phyloP scores from a whole-genome alignment of 1,140 invertebrate genomes.

The Micrasema longulum region DNA sequence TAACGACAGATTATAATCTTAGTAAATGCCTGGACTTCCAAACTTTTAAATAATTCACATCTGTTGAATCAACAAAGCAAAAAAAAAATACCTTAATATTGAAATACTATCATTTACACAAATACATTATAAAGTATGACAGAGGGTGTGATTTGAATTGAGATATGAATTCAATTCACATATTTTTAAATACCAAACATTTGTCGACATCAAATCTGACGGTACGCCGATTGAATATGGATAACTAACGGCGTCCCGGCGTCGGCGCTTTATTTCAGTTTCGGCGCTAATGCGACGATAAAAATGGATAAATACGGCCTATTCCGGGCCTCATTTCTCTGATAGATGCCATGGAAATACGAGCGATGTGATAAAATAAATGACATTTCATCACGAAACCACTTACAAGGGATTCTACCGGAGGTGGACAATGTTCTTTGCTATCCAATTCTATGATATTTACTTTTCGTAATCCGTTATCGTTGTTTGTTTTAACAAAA shows the following conservation, averaged over 20 bases:
- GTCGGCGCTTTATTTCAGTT: slow-evolving; percentile 29
- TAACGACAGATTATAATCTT: too few species aligned
- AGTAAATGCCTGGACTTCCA: too few species aligned
- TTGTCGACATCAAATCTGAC: slow-evolving; percentile 15
- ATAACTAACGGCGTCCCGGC: slow-evolving; percentile 10
- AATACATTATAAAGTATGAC: too few species aligned
- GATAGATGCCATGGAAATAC: slow-evolving; percentile 20
- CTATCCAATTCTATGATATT: too few species aligned
- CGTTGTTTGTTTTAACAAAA: background rate
- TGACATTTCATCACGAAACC: slow-evolving; percentile 15
- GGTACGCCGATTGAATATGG: slow-evolving; percentile 18
- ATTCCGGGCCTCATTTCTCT: slow-evolving; percentile 5
- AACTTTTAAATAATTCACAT: too few species aligned
- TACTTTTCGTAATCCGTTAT: slow-evolving; percentile 3
- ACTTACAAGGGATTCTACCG: background rate
- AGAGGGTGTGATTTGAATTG: too few species aligned
- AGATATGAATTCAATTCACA: slow-evolving; percentile 9
- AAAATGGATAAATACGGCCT: slow-evolving; percentile 30
- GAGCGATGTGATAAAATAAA: slow-evolving; percentile 5
- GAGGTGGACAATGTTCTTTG: slow-evolving; percentile 7
- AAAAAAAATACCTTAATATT: too few species aligned
- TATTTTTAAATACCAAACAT: slow-evolving; percentile 5
- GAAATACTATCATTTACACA: too few species aligned
- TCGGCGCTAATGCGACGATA: slow-evolving; percentile 23
- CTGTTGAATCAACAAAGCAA: too few species aligned